Base-by-base conservation (phyloP, 2,113 vertebrate species). In the Gambusia holbrooki region DNA sequence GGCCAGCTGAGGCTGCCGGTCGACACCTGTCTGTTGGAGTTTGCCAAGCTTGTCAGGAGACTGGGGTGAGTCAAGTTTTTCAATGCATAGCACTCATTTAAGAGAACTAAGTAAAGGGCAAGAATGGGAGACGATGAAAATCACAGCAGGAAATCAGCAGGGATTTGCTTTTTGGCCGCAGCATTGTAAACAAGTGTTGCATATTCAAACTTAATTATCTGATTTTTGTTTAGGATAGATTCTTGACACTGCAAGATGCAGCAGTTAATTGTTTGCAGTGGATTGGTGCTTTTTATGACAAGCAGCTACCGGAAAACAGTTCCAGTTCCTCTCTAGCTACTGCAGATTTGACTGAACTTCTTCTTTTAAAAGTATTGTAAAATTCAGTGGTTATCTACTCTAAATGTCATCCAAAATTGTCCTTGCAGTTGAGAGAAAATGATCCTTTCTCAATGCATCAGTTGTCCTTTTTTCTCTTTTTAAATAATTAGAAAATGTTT, bases 21-120 rank as follows among this genome's bases (percentile, higher is more conserved):
- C 11, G 94, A 98, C 89, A 97, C 97, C 0, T 97, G 97, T 90
- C 95, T 99, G 35, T 75, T 99, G 74, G 97, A 98, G 90, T 99
- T 98, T 74, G 97, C 97, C 90, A 95, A 96, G 89, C 96, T 99
- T 28, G 95, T 97, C 84, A 94, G 98, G 90, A 96, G 95, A 86
- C 94, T 99, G 71, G 96, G 97, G 97, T 98, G 84, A 96, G 97
- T 91, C 58, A 35, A 85, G 82, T 72, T 79, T 80, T 80, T 69
- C 45, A 40, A 63, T 64, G 62, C 61, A 79, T 25, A 37, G 32
- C 62, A 83, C 22, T 32, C 62, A 68, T 79, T 74, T 60, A 33
- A 58, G 48, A 65, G 25, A 63, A 66, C 71, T 48, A 76, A 85
- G 69, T 68, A 65, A 72, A 33, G 42, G 29, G 51, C 42, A 62